Evolutionary conservation across 2,797 vertebrate genomes (phyloP).

Genomic region (Myioborus miniatus): DNA sequence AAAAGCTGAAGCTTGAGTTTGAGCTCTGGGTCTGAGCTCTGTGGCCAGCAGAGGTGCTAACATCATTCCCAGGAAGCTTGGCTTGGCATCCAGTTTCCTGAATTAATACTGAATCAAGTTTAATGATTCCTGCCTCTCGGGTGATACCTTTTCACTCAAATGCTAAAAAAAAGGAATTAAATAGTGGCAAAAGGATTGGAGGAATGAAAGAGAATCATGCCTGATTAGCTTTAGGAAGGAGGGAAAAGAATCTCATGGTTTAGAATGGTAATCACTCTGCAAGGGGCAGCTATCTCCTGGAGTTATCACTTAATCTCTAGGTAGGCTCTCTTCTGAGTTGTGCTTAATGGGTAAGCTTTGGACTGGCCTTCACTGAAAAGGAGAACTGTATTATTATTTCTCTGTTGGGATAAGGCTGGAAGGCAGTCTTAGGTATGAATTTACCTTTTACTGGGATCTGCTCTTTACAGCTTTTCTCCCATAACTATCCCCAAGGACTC

Average conservation of each 20-base stretch:
- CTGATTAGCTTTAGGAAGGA: not conserved
- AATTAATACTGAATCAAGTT: constrained; percentile 58
- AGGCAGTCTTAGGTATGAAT: not conserved
- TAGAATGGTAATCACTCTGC: not conserved
- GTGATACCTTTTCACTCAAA: not conserved
- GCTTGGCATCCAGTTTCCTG: constrained; percentile 51
- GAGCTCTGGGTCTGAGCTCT: not conserved
- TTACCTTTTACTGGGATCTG: not conserved
- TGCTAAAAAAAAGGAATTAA: not conserved
- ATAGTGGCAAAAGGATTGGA: not conserved
- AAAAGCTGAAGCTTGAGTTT: not conserved
- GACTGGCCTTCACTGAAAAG: not conserved
- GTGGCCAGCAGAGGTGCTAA: not conserved
- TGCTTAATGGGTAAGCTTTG: not conserved
- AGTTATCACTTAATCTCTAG: constrained; percentile 6
- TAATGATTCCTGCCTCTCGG: not conserved
- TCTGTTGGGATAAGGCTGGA: not conserved
- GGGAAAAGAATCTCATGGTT: not conserved
- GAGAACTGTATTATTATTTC: not conserved
- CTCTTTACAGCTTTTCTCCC: not conserved
- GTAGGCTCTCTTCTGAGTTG: not conserved
- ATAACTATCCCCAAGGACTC: not conserved
- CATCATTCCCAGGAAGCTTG: constrained; percentile 10
- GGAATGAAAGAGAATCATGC: not conserved
- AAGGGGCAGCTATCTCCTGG: not conserved